These are phyloP conservation scores for Gymnocheta viridis DNA, from an alignment of 2,888 invertebrate species.

Conservation along the genomic window DNA sequence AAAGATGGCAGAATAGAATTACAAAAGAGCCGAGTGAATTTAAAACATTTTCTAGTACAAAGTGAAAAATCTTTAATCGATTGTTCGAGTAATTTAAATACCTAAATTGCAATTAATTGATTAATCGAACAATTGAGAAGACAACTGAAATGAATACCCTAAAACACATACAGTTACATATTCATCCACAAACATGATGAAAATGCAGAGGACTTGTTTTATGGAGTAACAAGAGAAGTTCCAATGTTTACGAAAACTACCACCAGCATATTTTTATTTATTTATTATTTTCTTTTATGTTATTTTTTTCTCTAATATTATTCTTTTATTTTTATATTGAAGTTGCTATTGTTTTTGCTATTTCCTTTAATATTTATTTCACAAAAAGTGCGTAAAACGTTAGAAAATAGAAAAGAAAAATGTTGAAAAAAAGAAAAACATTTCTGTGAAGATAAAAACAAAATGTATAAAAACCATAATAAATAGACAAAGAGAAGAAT, in stretches of 20 bases:
- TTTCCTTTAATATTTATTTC: slow-evolving; percentile 28
- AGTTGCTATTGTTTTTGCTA: slow-evolving; percentile 17
- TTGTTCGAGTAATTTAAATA: no score
- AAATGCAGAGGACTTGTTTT: background rate
- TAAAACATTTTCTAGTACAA: no score
- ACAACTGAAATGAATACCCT: no score
- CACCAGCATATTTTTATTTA: slow-evolving; percentile 58
- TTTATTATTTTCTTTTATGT: slow-evolving; percentile 38
- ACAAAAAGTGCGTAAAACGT: slow-evolving; percentile 47
- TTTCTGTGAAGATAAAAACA: slow-evolving; percentile 5
- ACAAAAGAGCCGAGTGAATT: no score
- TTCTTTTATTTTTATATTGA: slow-evolving; percentile 25
- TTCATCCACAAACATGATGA: background rate
- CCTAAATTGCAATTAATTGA: no score
- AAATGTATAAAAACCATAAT: background rate
- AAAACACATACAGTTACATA: no score
- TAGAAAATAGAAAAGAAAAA: background rate
- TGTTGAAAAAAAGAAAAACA: slow-evolving; percentile 7
- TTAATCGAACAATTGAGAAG: no score
- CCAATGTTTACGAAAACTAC: slow-evolving; percentile 48
- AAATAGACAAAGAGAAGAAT: slow-evolving; percentile 3
- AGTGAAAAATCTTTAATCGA: no score
- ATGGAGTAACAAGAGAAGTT: slow-evolving; percentile 20
- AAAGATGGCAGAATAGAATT: no score
- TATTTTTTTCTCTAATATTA: slow-evolving; percentile 28